Percentiles rank a stretch among this genome's conserved stretches.
phyloP scores from a whole-genome alignment of 1,140 invertebrate genomes.

The Ostrea edulis region DNA sequence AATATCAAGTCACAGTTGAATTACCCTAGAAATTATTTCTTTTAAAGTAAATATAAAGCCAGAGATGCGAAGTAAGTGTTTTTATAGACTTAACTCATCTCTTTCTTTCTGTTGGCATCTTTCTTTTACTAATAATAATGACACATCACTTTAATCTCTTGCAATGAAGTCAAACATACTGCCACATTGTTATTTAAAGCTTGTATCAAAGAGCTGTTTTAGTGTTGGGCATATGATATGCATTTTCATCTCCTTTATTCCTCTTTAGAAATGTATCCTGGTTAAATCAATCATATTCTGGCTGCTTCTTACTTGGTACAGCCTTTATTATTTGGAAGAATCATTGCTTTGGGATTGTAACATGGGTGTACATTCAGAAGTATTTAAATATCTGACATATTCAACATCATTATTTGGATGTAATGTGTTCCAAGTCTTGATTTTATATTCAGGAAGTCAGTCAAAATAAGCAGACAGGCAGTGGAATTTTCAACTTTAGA shows the following conservation, averaged over 20 bases:
- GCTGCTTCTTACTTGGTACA: no score
- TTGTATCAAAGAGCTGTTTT: neutral
- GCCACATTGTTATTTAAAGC: neutral
- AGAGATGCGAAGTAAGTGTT: slow-evolving; percentile 11
- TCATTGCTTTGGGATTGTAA: no score
- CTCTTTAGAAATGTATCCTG: neutral
- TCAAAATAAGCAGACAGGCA: no score
- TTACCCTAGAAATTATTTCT: neutral
- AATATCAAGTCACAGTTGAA: no score
- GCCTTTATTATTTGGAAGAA: no score
- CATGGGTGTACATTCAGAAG: no score
- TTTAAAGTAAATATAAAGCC: slow-evolving; percentile 9
- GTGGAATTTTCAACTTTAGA: no score
- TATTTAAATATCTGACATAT: no score
- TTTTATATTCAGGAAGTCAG: no score
- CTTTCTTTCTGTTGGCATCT: neutral
- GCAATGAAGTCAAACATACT: neutral
- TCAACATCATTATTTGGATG: no score
- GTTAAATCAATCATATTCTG: no score
- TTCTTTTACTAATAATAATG: neutral
- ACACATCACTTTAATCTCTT: neutral
- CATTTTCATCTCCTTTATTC: neutral
- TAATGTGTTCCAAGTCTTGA: no score
- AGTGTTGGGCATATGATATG: neutral
- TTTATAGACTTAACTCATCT: neutral